Evolutionary conservation across 2,113 vertebrate species (phyloP), one percentile per base, ranked within the genome.

Genomic region (Aptenodytes patagonicus): DNA sequence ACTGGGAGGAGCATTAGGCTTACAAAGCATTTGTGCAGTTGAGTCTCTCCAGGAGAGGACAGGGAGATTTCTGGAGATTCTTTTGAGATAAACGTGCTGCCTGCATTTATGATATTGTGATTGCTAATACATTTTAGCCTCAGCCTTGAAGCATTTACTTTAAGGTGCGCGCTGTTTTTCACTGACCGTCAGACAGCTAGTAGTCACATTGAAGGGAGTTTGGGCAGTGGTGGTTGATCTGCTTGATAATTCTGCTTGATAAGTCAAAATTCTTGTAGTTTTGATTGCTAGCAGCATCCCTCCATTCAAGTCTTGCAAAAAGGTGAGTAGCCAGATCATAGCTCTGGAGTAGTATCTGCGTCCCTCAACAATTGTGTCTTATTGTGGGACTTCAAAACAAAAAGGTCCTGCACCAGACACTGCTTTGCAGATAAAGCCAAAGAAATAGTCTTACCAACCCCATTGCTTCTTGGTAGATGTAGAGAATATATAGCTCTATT

Each of bases 391-490:
- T 77, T 70, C n/a, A 22, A 21, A 89, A 26, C 31, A 17, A 46
- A 62, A 42, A 69, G 17, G 26, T 26, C 6, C 44, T 29, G 38
- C 5, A n/a, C 15, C 22, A 61, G 58, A 10, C 7, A 1, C 6
- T 65, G 60, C 29, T 66, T 69, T 44, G n/a, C 12, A 68, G 28
- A 15, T 8, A 34, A 57, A 61, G 28, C 17, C 72, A 24, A 69
- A 52, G n/a, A 28, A 32, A 13, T 47, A 31, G 2, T 47, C 18
- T 84, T 51, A 9, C 21, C 44, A 52, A 5, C 5, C 20, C n/a
- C n/a, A 5, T 10, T 47, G 40, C 10, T 73, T 32, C 42, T 70
- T 42, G 22, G 19, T 78, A 9, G 17, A 0, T 13, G 3, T 0
- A 19, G 18, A 61, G 44, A 47, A n/a, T 29, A 19, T 13, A 13